Base-by-base conservation (phyloP, 2,113 vertebrate genomes). In the Megalops atlanticus region DNA sequence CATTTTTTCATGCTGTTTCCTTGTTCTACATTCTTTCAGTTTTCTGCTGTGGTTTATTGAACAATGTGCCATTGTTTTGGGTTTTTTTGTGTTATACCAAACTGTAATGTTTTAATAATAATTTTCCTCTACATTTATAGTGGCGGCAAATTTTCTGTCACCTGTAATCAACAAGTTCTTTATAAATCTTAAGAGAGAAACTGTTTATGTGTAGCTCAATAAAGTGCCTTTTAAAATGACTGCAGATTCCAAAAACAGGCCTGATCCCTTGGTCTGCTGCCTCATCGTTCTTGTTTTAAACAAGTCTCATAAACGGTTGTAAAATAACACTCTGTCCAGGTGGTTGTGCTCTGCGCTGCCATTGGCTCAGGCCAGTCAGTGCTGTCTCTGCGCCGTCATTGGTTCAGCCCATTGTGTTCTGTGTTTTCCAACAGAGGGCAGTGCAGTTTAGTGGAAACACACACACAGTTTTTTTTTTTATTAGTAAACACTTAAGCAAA, bases 371-470 rank as follows among this genome's bases (percentile, higher is more conserved):
- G 4, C 16, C 36, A 16, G 39, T 16, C 18, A 27, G 16, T n/a
- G 18, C 15, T 77, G 76, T 86, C 80, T 85, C 76, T 81, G 88
- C 85, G 85, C 77, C 80, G 79, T 82, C 74, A 77, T 87, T 87
- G 86, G 87, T n/a, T n/a, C n/a, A n/a, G n/a, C n/a, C n/a, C n/a
- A n/a, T n/a, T 85, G 82, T 85, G 76, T 35, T 78, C 8, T 41
- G 74, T 49, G 76, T 87, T 88, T 91, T 92, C 95, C 95, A 95
- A 95, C 88, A 96, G 94, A 95, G 95, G 95, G 95, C 92, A 87
- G 92, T 93, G 84, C 92, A 90, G 92, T 93, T 90, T 91, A 92
- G 91, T 90, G 87, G 91, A 93, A 89, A 89, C 83, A 81, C 80
- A 81, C 38, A 72, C 4, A 79, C 80, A 81, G n/a, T n/a, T n/a